Percentiles rank a stretch among this genome's conserved stretches.
These are phyloP conservation scores for Drosophila sproati DNA, from an alignment of 1,140 invertebrate species.

Conservation along the genomic window DNA sequence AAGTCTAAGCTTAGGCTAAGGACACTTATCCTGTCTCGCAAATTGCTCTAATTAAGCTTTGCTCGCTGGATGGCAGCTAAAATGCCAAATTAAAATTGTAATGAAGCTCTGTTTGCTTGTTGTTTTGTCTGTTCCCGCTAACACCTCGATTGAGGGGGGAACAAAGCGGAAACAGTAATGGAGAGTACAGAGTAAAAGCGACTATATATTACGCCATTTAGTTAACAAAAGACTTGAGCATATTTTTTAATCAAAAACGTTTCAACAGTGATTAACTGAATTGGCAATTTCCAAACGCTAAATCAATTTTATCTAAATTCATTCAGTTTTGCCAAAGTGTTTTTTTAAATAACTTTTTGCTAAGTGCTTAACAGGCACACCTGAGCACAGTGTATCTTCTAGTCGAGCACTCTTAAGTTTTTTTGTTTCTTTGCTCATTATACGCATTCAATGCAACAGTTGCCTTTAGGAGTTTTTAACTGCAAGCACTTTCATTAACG, in stretches of 20 bases:
- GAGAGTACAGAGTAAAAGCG: not conserved
- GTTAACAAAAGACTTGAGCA: conserved; percentile 16
- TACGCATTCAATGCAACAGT: not conserved
- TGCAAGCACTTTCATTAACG: conserved; percentile 43
- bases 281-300: not conserved
- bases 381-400: not conserved
- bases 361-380: not conserved
- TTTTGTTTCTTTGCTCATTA: not conserved
- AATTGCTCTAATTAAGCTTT: conserved; percentile 78
- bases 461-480: not conserved
- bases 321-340: not conserved
- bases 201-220: not conserved
- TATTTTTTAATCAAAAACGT: conserved; percentile 2
- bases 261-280: not conserved
- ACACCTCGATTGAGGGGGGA: not conserved
- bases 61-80: conserved; percentile 55
- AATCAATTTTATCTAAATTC: conserved; percentile 1
- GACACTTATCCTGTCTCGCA: conserved; percentile 68
- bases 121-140: conserved; percentile 11
- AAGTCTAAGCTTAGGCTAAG: conserved; percentile 50
- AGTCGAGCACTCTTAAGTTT: not conserved
- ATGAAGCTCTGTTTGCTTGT: conserved; percentile 51
- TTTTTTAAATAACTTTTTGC: not conserved
- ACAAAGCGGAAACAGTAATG: not conserved
- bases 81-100: conserved; percentile 78